phyloP scores from a whole-genome alignment of 2,888 invertebrate species.

The Laothoe populi region DNA sequence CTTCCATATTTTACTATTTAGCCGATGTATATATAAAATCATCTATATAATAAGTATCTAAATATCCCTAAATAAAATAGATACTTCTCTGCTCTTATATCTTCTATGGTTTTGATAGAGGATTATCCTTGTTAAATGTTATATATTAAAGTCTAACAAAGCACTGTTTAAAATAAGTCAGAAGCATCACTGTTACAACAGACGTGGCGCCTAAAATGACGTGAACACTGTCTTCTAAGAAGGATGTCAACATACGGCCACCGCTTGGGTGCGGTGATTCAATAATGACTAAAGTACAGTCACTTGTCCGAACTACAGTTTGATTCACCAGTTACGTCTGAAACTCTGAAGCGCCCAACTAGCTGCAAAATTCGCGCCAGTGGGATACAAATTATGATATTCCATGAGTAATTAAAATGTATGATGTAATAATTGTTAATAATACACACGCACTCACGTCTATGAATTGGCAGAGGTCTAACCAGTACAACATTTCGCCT shows the following conservation, averaged over 20 bases:
- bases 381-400: slow-evolving; percentile 3
- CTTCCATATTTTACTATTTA: too few species aligned
- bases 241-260: not conserved
- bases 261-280: slow-evolving; percentile 17
- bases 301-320: slow-evolving; percentile 20
- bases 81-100: too few species aligned
- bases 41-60: too few species aligned
- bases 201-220: slow-evolving; percentile 19
- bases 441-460: not conserved
- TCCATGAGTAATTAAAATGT: not conserved
- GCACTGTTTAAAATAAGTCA: slow-evolving; percentile 1
- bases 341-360: not conserved
- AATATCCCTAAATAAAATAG: too few species aligned
- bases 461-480: too few species aligned
- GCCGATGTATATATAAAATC: too few species aligned
- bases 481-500: too few species aligned
- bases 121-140: too few species aligned
- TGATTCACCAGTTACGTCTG: slow-evolving; percentile 18
- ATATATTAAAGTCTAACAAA: not conserved
- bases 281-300: slow-evolving; percentile 17
- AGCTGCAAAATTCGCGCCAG: not conserved
- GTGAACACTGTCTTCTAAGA: slow-evolving; percentile 9
- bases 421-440: not conserved
- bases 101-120: too few species aligned
- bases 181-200: slow-evolving; percentile 10